Evolutionary conservation across 2,113 vertebrate genomes (phyloP).

Genomic region (Scalopus aquaticus): DNA sequence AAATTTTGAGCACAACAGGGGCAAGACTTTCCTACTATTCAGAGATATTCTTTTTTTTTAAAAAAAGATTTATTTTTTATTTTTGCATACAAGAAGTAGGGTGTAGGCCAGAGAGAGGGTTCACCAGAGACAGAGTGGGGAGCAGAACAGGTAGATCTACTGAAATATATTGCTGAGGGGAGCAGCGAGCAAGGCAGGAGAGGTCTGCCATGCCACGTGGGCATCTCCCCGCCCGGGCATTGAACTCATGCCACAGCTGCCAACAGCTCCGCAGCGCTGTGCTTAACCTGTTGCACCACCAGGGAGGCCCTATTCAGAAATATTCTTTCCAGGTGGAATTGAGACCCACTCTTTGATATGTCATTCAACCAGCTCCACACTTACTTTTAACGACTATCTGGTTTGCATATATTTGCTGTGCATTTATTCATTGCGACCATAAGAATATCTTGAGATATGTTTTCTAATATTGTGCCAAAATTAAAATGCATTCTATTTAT

Average conservation of each 20-base stretch:
- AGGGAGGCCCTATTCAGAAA: background rate
- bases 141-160: too few species aligned
- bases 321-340: background rate
- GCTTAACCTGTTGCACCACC: too few species aligned
- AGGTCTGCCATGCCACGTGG: too few species aligned
- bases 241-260: too few species aligned
- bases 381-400: background rate
- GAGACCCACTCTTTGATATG: background rate
- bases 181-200: too few species aligned
- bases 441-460: slow-evolving; percentile 9
- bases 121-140: too few species aligned
- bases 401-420: background rate
- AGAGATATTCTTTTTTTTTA: background rate
- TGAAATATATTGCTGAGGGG: too few species aligned
- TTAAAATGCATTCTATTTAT: background rate
- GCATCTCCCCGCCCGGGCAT: too few species aligned
- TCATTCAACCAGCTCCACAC: background rate
- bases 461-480: background rate
- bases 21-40: background rate
- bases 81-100: too few species aligned
- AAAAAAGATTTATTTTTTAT: too few species aligned
- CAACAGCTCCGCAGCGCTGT: too few species aligned
- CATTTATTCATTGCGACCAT: background rate
- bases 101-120: too few species aligned
- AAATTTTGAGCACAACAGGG: background rate